Evolutionary conservation across 2,888 invertebrate species (phyloP).

Genomic region (Phyllotreta cruciferae): DNA sequence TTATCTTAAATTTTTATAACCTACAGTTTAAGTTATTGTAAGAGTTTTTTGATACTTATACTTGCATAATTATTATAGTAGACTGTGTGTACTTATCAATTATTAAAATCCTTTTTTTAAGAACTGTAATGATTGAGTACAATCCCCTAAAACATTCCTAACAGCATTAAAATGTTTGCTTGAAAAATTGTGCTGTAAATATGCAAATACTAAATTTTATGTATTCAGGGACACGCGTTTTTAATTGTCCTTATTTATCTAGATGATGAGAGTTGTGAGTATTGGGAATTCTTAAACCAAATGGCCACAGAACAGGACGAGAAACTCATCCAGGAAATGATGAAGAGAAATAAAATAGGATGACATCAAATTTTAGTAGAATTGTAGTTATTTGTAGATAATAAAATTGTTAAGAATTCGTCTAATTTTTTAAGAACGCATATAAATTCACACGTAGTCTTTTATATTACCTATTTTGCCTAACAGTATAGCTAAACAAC

Average conservation of each 20-base stretch:
- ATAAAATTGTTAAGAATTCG: not conserved
- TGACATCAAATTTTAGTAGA: not conserved
- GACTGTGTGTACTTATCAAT: not conserved
- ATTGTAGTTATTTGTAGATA: not conserved
- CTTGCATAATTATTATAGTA: too few relatives aligned
- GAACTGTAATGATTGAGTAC: conserved; percentile 1
- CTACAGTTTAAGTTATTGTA: too few relatives aligned
- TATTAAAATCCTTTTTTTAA: not conserved
- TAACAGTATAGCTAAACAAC: not conserved
- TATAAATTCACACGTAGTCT: not conserved
- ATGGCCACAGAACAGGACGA: conserved; percentile 15
- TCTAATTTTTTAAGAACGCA: not conserved
- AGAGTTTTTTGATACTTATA: too few relatives aligned
- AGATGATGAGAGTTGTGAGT: conserved; percentile 26
- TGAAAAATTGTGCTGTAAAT: too few relatives aligned
- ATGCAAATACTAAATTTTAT: too few relatives aligned
- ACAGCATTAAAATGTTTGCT: too few relatives aligned
- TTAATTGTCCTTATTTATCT: conserved; percentile 3
- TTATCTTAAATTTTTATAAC: too few relatives aligned
- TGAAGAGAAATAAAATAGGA: conserved; percentile 20
- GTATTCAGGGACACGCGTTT: not conserved
- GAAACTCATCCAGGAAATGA: conserved; percentile 5
- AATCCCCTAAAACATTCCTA: not conserved
- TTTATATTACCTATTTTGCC: not conserved
- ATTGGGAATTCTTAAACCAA: conserved; percentile 25